Base-by-base conservation (phyloP, 2,888 invertebrate genomes). In the Lomographa bimaculata region DNA sequence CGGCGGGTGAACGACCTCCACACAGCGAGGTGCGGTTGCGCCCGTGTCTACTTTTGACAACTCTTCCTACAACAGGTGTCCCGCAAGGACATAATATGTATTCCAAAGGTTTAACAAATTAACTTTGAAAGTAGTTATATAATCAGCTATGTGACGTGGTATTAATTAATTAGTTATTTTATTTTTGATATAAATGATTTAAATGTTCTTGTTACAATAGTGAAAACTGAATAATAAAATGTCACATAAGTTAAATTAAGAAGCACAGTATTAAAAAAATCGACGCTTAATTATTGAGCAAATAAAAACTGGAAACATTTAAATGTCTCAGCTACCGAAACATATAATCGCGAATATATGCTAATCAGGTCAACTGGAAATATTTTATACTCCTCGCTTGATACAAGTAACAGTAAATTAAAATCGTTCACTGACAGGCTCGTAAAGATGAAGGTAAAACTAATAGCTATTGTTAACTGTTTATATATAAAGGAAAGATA, bases 1-100 rank as follows among this genome's bases (percentile, higher is more conserved):
- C 68, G 56, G 66, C 61, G 66, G 70, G 60, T 82, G 75, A 85
- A 80, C 55, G 81, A 76, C 79, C 82, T 56, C 33, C 30, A 30
- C 33, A 30, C 45, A 43, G 49, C 59, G 65, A 62, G 57, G 62
- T 63, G 67, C 68, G 67, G 65, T 67, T 61, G 70, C 69, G 68
- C 58, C 59, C 52, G 56, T 67, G 71, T 60, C 63, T 61, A 66
- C 66, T 69, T 77, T 80, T 71, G 76, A 77, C 71, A 69, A 60
- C 51, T 59, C 61, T 60, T 58, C 59, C 58, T 62, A 59, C 62
- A 66, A 68, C 71, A 72, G 73, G 76, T 77, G 76, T 74, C 68
- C 50, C 45, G 39, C 30, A 21, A 21, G 16, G 7, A 23, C 8
- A 37, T 27, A 34, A 7, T 55, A 50, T 47, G 2, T 14, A 14